These are phyloP conservation scores for Prunella himalayana DNA, from an alignment of 2,113 vertebrate genomes.

Conservation along the genomic window DNA sequence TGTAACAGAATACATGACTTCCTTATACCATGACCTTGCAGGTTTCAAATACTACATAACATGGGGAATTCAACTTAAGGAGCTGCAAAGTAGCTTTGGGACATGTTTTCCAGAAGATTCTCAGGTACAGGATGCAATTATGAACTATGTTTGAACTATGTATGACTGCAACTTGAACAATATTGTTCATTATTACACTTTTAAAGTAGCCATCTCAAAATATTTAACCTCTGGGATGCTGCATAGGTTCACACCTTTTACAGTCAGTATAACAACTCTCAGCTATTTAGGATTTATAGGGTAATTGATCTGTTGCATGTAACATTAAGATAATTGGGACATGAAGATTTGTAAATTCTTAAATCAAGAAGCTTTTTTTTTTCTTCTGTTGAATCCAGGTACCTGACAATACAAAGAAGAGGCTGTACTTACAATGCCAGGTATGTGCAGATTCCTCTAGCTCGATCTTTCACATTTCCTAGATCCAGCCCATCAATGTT, in stretches of 20 bases:
- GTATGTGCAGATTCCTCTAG: constrained; percentile 84
- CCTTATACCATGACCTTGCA: neutral
- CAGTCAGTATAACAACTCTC: neutral
- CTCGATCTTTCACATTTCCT: constrained; percentile 79
- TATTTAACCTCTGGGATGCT: neutral
- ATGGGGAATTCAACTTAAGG: neutral
- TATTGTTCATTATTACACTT: neutral
- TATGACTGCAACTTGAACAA: neutral
- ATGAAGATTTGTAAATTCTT: neutral
- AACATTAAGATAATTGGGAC: neutral
- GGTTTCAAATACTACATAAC: neutral
- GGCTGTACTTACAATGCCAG: constrained; percentile 80
- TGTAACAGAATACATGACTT: neutral
- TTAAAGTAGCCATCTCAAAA: neutral
- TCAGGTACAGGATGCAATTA: neutral
- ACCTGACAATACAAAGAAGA: neutral
- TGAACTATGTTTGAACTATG: neutral
- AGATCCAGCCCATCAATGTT: constrained; percentile 90
- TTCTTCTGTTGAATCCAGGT: neutral
- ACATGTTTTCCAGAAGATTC: neutral
- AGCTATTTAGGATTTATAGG: neutral
- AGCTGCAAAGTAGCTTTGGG: neutral
- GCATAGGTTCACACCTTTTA: neutral
- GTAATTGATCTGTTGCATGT: neutral
- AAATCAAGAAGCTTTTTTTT: neutral